phyloP scores from a whole-genome alignment of 2,888 invertebrate genomes.

The Meliscaeva auricollis region DNA sequence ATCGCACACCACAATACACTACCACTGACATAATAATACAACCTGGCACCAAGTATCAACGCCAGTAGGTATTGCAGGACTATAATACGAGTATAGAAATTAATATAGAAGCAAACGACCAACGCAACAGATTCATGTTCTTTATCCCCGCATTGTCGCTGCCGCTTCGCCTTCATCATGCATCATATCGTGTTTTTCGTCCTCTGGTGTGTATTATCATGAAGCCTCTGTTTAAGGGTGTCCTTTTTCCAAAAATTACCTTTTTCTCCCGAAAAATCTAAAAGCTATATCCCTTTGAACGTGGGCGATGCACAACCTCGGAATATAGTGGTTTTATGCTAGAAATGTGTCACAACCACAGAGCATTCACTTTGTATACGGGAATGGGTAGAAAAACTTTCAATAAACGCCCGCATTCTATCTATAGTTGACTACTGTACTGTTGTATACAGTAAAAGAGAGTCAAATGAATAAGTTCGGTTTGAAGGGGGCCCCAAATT shows the following conservation, averaged over 20 bases:
- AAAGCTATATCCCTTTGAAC: slow-evolving; percentile 54
- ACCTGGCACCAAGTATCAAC: slow-evolving; percentile 5
- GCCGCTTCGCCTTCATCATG: not conserved
- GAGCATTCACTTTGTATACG: slow-evolving; percentile 16
- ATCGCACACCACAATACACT: slow-evolving; percentile 55
- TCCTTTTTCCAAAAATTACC: slow-evolving; percentile 65
- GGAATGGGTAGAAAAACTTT: slow-evolving; percentile 21
- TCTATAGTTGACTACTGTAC: too few species aligned
- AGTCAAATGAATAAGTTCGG: too few species aligned
- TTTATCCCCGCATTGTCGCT: not conserved
- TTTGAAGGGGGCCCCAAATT: too few species aligned
- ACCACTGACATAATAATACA: slow-evolving; percentile 34
- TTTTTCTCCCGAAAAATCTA: slow-evolving; percentile 35
- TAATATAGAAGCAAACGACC: not conserved
- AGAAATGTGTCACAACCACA: slow-evolving; percentile 66
- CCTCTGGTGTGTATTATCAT: slow-evolving; percentile 13
- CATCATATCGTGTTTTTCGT: slow-evolving; percentile 1
- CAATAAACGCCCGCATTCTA: not conserved
- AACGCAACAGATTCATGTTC: slow-evolving; percentile 64
- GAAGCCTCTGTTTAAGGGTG: slow-evolving; percentile 29
- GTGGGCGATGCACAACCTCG: slow-evolving; percentile 40
- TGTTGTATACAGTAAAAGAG: too few species aligned
- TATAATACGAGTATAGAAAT: not conserved
- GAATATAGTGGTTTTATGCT: slow-evolving; percentile 57
- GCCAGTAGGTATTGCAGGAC: not conserved